A percentile compares a stretch with the other conserved stretches of the same genome.
phyloP scores from a whole-genome alignment of 2,113 vertebrate genomes.

The Rhea americana region DNA sequence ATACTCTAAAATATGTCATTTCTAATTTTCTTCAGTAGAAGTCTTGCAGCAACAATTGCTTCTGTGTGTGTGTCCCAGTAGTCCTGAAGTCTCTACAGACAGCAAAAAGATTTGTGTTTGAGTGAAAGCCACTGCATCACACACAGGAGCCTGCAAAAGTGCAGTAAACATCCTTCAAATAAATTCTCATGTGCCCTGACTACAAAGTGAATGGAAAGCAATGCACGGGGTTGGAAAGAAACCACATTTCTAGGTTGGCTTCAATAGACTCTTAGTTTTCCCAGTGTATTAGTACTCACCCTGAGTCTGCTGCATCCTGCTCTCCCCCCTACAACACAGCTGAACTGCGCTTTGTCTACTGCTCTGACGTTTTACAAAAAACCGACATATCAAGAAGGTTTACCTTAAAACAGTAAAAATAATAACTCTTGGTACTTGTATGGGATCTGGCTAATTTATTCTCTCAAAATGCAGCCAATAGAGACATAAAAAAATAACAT shows the following conservation, averaged over 20 bases:
- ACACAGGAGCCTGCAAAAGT: conserved; percentile 49
- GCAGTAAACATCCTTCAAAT: conserved; percentile 70
- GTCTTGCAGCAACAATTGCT: conserved; percentile 21
- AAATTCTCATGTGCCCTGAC: conserved; percentile 69
- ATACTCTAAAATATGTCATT: conserved; percentile 24
- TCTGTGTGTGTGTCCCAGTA: not conserved
- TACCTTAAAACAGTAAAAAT: conserved; percentile 43
- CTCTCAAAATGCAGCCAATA: not conserved
- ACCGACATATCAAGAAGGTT: conserved; percentile 4
- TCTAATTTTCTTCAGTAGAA: conserved; percentile 47
- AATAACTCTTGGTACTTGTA: not conserved
- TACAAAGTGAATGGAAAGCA: conserved; percentile 69
- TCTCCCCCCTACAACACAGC: conserved; percentile 33
- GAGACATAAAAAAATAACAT: not conserved
- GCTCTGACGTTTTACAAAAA: conserved; percentile 37
- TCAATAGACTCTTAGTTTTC: conserved; percentile 66
- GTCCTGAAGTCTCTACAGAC: conserved; percentile 29
- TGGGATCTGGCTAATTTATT: conserved; percentile 15
- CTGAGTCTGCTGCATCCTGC: conserved; percentile 62
- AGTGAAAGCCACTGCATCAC: conserved; percentile 52
- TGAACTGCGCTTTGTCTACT: conserved; percentile 48
- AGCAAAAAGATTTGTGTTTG: conserved; percentile 57
- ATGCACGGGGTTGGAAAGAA: conserved; percentile 55
- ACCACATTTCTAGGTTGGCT: conserved; percentile 64
- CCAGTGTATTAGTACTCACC: conserved; percentile 61